Evolutionary conservation across 2,888 invertebrate species (phyloP), one percentile per base, ranked within the genome.

Genomic region (Folsomia candida): DNA sequence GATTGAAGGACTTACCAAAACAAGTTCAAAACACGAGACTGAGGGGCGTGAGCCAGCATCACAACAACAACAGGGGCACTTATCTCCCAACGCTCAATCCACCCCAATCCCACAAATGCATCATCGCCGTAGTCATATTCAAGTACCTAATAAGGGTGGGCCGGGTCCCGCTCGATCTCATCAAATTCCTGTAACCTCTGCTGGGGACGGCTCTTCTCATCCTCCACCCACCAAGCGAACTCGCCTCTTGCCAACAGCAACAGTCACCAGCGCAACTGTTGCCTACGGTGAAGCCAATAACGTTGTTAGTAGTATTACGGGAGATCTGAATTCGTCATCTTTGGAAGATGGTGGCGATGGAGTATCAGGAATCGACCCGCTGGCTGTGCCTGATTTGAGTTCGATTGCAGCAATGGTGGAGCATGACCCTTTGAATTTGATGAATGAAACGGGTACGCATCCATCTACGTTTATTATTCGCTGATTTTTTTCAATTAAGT

Each of bases 1-100:
- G 67, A 77, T 79, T 68, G 74, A 78, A 72, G 79, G 79, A 9
- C 67, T 79, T 2, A 67, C 72, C 14, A 54, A 54, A n/a, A 14
- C 54, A 4, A 20, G 54, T n/a, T n/a, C 54, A n/a, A 54, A 54
- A 18, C 18, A 54, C n/a, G 54, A 54, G 24, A 59, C 59, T 59
- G 59, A 59, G 24, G 59, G 27, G 59, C 59, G 25, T 9, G 24
- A 57, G 24, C 37, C 37, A 9, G n/a, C n/a, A n/a, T 20, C 54
- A 18, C 6, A 18, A 54, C 11, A n/a, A 54, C 54, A n/a, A n/a
- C n/a, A n/a, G n/a, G n/a, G n/a, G n/a, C n/a, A n/a, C n/a, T 4
- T 22, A 20, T 54, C 54, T 14, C 54, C 54, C 18, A 6, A 4
- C 20, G 54, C 54, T 18, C 54, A 54, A 54, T 54, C 54, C 4